Evolutionary conservation across 2,888 invertebrate species (phyloP).

Genomic region (Luperina nickerlii): DNA sequence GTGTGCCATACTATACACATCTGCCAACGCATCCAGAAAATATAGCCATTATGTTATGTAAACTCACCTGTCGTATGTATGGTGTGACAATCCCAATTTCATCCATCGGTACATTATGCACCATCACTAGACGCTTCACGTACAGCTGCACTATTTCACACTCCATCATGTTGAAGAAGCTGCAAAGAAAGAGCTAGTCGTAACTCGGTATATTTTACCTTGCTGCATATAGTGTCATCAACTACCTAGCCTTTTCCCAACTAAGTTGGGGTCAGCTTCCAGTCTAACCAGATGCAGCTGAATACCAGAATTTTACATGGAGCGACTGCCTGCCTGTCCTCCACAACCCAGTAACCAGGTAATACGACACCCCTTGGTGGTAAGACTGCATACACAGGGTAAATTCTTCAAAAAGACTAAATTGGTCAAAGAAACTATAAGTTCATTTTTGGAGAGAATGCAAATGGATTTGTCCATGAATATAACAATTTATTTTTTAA

Average conservation of each 20-base stretch:
- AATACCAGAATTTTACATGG: no score
- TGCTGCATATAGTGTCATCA: background rate
- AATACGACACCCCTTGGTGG: background rate
- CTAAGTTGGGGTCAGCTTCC: background rate
- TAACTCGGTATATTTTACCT: background rate
- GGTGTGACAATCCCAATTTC: constrained; percentile 98
- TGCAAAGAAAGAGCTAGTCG: constrained; percentile 61
- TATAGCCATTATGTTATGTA: background rate
- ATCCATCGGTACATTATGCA: constrained; percentile 88
- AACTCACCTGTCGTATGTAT: constrained; percentile 95
- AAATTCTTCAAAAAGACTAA: background rate
- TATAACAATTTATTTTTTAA: background rate
- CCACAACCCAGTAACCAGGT: background rate
- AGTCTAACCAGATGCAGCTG: no score
- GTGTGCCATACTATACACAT: background rate
- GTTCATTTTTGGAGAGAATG: background rate
- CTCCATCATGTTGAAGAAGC: constrained; percentile 94
- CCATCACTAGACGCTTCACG: constrained; percentile 90
- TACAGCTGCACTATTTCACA: constrained; percentile 89
- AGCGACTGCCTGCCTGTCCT: no score
- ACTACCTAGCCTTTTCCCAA: background rate
- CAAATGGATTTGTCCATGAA: background rate
- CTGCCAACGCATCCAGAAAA: no score
- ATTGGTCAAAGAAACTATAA: background rate
- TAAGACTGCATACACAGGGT: background rate